phyloP scores from a whole-genome alignment of 2,797 vertebrate genomes.

The Atherinosoma microstoma region DNA sequence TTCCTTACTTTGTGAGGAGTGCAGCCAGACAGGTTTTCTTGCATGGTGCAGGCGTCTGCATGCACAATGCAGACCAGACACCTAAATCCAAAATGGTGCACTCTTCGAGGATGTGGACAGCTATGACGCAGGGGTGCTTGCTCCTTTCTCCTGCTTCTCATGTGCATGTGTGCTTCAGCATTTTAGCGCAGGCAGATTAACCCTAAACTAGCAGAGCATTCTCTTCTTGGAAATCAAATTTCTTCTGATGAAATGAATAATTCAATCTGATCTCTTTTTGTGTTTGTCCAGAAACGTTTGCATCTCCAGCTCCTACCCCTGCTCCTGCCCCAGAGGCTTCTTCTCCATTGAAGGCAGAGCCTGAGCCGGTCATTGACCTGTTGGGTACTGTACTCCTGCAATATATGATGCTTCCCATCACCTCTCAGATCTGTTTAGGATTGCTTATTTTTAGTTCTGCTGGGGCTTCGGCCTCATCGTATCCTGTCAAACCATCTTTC shows the following conservation, averaged over 20 bases:
- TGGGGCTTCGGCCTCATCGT: not conserved
- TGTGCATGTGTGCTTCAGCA: constrained; percentile 44
- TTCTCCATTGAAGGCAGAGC: constrained; percentile 91
- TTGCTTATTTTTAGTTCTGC: not conserved
- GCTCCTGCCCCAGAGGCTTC: constrained; percentile 83
- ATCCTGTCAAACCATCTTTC: not conserved
- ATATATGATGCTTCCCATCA: not conserved
- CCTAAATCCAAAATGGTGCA: constrained; percentile 41
- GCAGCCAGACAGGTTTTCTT: constrained; percentile 39
- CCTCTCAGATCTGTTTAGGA: not conserved
- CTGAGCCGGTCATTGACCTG: constrained; percentile 93
- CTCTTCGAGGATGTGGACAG: constrained; percentile 63
- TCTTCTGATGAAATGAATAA: constrained; percentile 6
- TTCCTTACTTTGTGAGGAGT: constrained; percentile 72
- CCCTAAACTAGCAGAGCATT: constrained; percentile 16
- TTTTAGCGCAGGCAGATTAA: constrained; percentile 26
- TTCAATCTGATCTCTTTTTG: constrained; percentile 25
- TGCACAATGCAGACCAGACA: constrained; percentile 45
- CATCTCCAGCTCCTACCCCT: constrained; percentile 80
- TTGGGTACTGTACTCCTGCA: constrained; percentile 85
- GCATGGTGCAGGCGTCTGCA: constrained; percentile 44
- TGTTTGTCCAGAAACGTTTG: constrained; percentile 87
- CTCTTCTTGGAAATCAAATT: constrained; percentile 8
- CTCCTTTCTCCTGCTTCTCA: constrained; percentile 35
- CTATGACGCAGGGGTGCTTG: constrained; percentile 55